Base-by-base conservation (phyloP, 2,113 vertebrate genomes). In the Equus przewalskii region DNA sequence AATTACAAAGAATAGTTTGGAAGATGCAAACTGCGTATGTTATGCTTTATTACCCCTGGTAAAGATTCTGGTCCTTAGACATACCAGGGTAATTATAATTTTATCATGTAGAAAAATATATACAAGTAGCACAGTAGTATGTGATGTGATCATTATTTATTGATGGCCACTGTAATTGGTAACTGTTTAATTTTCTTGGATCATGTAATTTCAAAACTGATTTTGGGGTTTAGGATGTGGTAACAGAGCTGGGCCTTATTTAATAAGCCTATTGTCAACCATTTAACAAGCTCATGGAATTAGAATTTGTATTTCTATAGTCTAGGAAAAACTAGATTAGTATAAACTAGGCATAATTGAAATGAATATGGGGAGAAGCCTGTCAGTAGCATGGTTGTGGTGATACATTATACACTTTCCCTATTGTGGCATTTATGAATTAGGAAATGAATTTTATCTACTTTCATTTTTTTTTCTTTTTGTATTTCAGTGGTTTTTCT, bases 141-240 rank as follows among this genome's bases (percentile, higher is more conserved):
- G 26, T 84, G 60, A 28, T 69, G 30, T 56, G 54, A 33, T 65
- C 75, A 26, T 78, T 93, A 28, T 84, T 15, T 26, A 21, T 30
- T 44, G 12, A 56, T 58, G 72, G 26, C 72, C 24, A 19, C 46
- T 89, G 58, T 62, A 41, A 65, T 80, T 44, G 64, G 62, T 90
- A 89, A 70, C 51, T 96, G 56, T 56, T 88, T 73, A 75, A 78
- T 85, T 85, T 90, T 79, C 85, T 79, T 96, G 70, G 24, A n/a
- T 89, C 44, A 22, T 94, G 64, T 86, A n/a, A 62, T 84, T 89
- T 78, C 54, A 84, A 76, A 96, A 62, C 79, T 79, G 62, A 54
- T 89, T 89, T 89, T 44, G 46, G 51, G 56, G 54, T 70, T 83
- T 89, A 93, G 91, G 28, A 70, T 96, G 36, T 85, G 69, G 54